Evolutionary conservation across 1,140 invertebrate genomes (phyloP), one percentile per base, ranked within the genome.

Genomic region (Hyphantria cunea): DNA sequence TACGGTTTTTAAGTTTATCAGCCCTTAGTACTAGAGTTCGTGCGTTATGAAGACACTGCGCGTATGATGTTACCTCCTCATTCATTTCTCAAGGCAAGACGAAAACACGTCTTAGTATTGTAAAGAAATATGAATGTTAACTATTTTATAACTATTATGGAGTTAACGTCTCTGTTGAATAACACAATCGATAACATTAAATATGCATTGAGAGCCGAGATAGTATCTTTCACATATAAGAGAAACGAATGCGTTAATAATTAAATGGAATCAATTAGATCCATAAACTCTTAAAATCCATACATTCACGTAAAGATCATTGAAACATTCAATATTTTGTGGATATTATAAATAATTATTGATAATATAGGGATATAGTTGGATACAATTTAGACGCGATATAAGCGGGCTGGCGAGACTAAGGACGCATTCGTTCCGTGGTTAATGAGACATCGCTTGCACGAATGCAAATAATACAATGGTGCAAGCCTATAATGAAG

Each of bases 251-350:
- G 17, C 17, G 17, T 25, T 66, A 64, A 55, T 42, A 69, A 56
- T 64, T 64, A 59, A 50, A 53, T 64, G 51, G 49, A 63, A 49
- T 66, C 51, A 68, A 47, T 52, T 48, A 58, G 54, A 54, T 60
- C 37, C 58, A 68, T 13, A 62, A 65, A 63, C 15, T 60, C 51
- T 60, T 45, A 69, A 48, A 66, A 61, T 60, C 50, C 17, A 50
- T 44, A 69, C 66, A 69, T 45, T 61, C n/a, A n/a, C n/a, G n/a
- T n/a, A n/a, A n/a, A 33, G 47, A 63, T 61, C 55, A 49, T 51
- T 58, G 49, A 32, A 61, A 60, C 58, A 63, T 58, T 58, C 45
- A 58, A 55, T 61, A 55, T 45, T 25, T 51, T 61, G 52, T 66
- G 41, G 42, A 55, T 51, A 48, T 58, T 48, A 58, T 58, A 49